Evolutionary conservation across 2,888 invertebrate species (phyloP), one percentile per base, ranked within the genome.

Genomic region (Marasmarcha lunaedactyla): DNA sequence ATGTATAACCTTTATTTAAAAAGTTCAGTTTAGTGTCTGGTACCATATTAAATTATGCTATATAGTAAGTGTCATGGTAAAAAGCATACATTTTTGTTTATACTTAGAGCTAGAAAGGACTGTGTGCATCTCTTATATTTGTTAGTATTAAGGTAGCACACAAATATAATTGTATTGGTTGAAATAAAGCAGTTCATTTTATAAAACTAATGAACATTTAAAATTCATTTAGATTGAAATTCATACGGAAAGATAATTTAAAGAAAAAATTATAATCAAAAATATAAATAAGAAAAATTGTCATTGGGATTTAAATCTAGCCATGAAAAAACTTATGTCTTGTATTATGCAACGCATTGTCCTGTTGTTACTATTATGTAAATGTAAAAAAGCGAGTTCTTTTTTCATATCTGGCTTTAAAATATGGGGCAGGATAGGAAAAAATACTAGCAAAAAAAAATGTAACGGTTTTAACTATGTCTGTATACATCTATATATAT

Each of bases 401-500:
- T 61, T 34, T 68, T 66, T 64, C 61, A 40, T 56, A 52, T 15
- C 59, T 51, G 54, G 39, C 30, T n/a, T n/a, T 3, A 30, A 3
- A 30, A 2, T 9, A 2, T 30, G 3, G 4, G 30, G 30, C 13
- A 44, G 52, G 55, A 15, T 54, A 50, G 36, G 61, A 57, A 63
- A 64, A 59, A 54, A 44, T 43, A 43, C 47, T 55, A 54, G 63
- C 71, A 51, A 65, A 71, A 74, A 70, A 69, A 71, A 65, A 57
- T 59, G 57, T 68, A 67, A 70, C 62, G 58, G 66, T 72, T 73
- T 73, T 72, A 76, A 71, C 77, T 76, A 76, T 77, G 78, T 76
- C 71, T 78, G 74, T 71, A 14, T 34, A 20, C 12, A 72, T n/a
- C n/a, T n/a, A n/a, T 71, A 71, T 74, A 66, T 71, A 63, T 69